These are phyloP conservation scores for Meiosimyza platycephala DNA, from an alignment of 2,888 invertebrate species.

Conservation along the genomic window DNA sequence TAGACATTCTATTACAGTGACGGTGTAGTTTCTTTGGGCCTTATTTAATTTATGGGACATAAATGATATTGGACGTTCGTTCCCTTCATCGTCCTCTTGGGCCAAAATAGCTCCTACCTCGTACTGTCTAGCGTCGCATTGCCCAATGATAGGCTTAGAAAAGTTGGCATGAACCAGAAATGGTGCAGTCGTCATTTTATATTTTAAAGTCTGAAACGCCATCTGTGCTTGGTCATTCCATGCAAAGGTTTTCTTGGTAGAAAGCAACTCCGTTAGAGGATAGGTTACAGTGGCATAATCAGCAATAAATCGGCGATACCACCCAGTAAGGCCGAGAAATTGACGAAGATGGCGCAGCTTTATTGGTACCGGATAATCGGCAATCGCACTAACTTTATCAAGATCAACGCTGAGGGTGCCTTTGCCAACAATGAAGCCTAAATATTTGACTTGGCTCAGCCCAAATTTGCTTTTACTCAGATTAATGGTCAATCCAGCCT, in stretches of 20 bases:
- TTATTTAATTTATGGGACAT: slow-evolving; percentile 36
- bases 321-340: neutral
- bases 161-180: neutral
- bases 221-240: slow-evolving; percentile 28
- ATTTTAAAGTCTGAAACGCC: neutral
- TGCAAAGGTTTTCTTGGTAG: neutral
- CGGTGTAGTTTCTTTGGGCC: slow-evolving; percentile 3
- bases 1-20: slow-evolving; percentile 12
- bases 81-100: neutral
- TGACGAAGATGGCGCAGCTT: neutral
- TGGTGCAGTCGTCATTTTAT: no score
- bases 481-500: slow-evolving; percentile 20
- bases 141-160: slow-evolving; percentile 14
- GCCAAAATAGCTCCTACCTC: slow-evolving; percentile 5
- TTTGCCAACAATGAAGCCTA: slow-evolving; percentile 26
- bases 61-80: slow-evolving; percentile 35
- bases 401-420: slow-evolving; percentile 16
- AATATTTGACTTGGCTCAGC: slow-evolving; percentile 8
- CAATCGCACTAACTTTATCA: neutral
- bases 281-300: neutral
- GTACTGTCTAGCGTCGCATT: slow-evolving; percentile 36
- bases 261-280: neutral
- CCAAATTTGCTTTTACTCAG: slow-evolving; percentile 21
- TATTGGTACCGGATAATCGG: neutral
- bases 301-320: neutral